Evolutionary conservation across 2,888 invertebrate species (phyloP), one percentile per base, ranked within the genome.

Genomic region (Ormyrus nitidulus): DNA sequence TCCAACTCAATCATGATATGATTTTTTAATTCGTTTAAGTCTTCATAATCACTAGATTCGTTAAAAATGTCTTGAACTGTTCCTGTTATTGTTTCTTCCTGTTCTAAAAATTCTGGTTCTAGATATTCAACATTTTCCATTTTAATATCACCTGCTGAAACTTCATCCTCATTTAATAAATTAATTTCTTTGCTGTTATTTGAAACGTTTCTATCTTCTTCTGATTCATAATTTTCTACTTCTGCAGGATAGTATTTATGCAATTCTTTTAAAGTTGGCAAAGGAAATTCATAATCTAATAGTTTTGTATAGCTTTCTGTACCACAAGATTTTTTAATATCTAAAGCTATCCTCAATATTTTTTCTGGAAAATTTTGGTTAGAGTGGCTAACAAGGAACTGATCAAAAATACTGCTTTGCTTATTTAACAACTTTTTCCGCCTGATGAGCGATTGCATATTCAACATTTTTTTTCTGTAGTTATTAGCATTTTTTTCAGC

Each of bases 31-130:
- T 82, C 81, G 53, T 65, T 68, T 7, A 82, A 78, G 51, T 89
- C 87, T 68, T 89, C 90, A 53, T 80, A 85, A 72, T 89, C 87
- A 58, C 86, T 87, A 66, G 85, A 86, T 81, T 90, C 90, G 51
- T 90, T 85, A 59, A 90, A 89, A 83, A 90, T 89, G 62, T 90
- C 90, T 78, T 90, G 90, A 11, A 90, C 90, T 2, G 90, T 90
- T 80, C 88, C 87, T 13, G 85, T 87, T 13, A 88, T 79, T 10
- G 86, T 86, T 56, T 84, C 84, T 49, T 46, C 58, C 51, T 81
- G 72, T 13, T 53, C 53, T n/a, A 72, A 34, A 58, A 77, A 71
- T 48, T 81, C 81, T 44, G 70, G 13, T 34, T 81, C 77, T 56
- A 81, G 69, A 64, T 73, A 77, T 76, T 81, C 80, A 58, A 81